phyloP scores from a whole-genome alignment of 2,113 vertebrate species.

The Shinisaurus crocodilurus region DNA sequence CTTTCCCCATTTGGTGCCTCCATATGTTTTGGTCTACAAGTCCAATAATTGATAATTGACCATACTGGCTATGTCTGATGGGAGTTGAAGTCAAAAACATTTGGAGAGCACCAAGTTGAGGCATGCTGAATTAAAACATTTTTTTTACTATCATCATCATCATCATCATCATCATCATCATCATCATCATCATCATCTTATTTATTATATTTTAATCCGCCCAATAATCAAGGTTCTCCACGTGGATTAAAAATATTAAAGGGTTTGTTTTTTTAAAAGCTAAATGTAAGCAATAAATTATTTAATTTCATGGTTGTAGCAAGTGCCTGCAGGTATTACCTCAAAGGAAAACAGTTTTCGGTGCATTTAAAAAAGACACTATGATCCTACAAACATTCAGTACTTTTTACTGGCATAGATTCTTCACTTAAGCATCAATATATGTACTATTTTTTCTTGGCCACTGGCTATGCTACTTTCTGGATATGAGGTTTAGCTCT shows the following conservation, averaged over 20 bases:
- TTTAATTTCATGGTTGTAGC: constrained; percentile 51
- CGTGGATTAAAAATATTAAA: neutral
- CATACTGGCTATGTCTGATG: too few relatives aligned
- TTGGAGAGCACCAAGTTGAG: too few relatives aligned
- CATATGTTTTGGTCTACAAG: too few relatives aligned
- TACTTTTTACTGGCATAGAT: constrained; percentile 16
- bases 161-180: too few relatives aligned
- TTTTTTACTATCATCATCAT: too few relatives aligned
- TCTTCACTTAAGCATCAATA: constrained; percentile 28
- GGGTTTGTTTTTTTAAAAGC: constrained; percentile 20
- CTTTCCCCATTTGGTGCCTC: too few relatives aligned
- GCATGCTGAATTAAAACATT: too few relatives aligned
- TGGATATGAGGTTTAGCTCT: constrained; percentile 30
- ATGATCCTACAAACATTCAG: constrained; percentile 11
- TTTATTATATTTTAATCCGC: too few relatives aligned
- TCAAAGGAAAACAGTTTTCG: neutral
- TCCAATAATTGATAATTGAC: too few relatives aligned
- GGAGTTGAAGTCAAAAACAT: too few relatives aligned
- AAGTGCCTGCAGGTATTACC: neutral
- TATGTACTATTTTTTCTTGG: constrained; percentile 29
- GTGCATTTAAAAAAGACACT: constrained; percentile 26
- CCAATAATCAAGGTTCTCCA: too few relatives aligned
- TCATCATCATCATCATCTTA: too few relatives aligned
- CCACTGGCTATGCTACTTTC: constrained; percentile 43
- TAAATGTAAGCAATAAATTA: constrained; percentile 13